Evolutionary conservation across 2,888 invertebrate genomes (phyloP), one percentile per base, ranked within the genome.

Genomic region (Sympetrum striolatum): DNA sequence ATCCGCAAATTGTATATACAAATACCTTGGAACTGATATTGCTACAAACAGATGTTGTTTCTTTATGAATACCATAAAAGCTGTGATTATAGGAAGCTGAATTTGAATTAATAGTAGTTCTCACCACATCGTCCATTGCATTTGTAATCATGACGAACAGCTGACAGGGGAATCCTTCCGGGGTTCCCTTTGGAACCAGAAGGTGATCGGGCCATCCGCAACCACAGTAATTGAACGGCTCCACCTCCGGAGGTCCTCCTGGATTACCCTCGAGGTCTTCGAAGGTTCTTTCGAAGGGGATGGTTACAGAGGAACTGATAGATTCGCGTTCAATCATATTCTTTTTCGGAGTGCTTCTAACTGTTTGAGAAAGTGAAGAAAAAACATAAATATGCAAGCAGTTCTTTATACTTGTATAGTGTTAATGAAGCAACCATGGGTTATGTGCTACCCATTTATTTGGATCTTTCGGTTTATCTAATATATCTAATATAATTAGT

Each of bases 241-340:
- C 92, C 0, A 94, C 94, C 94, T 97, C 96, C 15, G 31, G 25
- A 2, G 94, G 95, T 25, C 94, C 93, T 0, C 96, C 96, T 0
- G 97, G 95, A 90, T 94, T 94, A 0, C 93, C 92, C 92, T 97
- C 96, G 92, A 96, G 93, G 93, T 96, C 95, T 15, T 96, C 95
- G 96, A 97, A 98, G 2, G 97, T 97, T 91, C 96, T 95, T 93
- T 97, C 97, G 93, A 96, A 97, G 0, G 97, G 97, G 92, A 97
- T 97, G 15, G 97, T 98, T n/a, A 98, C 96, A 0, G 97, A 96
- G 0, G 98, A 98, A 86, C 97, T 96, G 0, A 94, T 93, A 6
- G 97, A 97, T 35, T 94, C 93, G 22, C 97, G 96, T 0, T 94
- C 95, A 90, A 98, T 95, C 0, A 95, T 95, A 93, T 96, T 97